Base-by-base conservation (phyloP, 2,797 vertebrate species). In the Diplodus puntazzo region DNA sequence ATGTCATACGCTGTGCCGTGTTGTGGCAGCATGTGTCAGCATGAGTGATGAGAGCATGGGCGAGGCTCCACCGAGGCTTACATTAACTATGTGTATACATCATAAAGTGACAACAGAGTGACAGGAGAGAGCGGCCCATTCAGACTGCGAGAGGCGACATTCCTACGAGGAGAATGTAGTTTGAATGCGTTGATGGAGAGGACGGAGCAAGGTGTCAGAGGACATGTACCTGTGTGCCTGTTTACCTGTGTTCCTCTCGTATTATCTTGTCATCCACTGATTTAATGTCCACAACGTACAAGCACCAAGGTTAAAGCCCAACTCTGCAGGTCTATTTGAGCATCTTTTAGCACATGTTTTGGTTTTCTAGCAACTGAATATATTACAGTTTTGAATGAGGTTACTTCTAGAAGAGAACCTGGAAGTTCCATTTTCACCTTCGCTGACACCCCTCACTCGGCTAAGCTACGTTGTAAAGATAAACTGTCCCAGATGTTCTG, bases 401-500 rank as follows among this genome's bases (percentile, higher is more conserved):
- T 67, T 11, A 20, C 11, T 23, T 49, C 45, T 20, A 45, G 14
- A 20, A 11, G 13, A 59, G 4, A 58, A 46, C 5, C 13, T 17
- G 34, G 42, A 63, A n/a, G 21, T 30, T 55, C 42, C 45, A 27
- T 27, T 69, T 69, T 20, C 4, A n/a, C 21, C 17, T n/a, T 45
- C 12, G 4, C 43, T 16, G 43, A 45, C 72, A 42, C 60, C 68
- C 52, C 52, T 52, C 55, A 21, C 68, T 13, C 4, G 11, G 65
- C 25, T 39, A 21, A 39, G 66, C 52, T 30, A 3, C 67, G 48
- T 0, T 52, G 63, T 46, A 39, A 73, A 69, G 46, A 81, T 67
- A 79, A 75, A 75, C 73, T 70, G 48, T 50, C 50, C 61, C 77
- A 78, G 68, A 81, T 73, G 75, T 48, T 48, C 27, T 16, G 53